Evolutionary conservation across 2,113 vertebrate species (phyloP).

Genomic region (Gnathonemus echidnorhynchus): DNA sequence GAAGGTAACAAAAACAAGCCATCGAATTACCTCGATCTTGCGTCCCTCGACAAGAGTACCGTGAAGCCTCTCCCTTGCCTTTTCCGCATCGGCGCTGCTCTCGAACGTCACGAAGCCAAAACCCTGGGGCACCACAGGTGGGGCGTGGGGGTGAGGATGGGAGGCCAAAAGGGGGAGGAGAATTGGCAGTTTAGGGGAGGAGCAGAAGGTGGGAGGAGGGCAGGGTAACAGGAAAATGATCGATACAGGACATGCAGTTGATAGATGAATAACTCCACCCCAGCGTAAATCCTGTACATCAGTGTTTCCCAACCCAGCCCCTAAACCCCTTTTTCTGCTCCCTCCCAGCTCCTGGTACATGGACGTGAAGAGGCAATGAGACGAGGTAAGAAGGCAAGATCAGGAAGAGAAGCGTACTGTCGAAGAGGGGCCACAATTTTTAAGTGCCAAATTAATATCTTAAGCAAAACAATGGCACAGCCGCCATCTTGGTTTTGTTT

Average conservation of each 20-base stretch:
- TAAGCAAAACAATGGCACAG: background rate
- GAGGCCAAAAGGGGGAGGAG: background rate
- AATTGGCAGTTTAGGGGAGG: background rate
- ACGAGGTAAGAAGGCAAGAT: background rate
- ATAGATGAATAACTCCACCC: background rate
- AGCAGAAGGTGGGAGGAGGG: background rate
- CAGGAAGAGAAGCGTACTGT: background rate
- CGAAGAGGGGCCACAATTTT: too few species aligned
- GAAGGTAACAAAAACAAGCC: background rate
- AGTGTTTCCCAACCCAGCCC: background rate
- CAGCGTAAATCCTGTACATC: background rate
- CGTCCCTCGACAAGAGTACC: constrained; percentile 98
- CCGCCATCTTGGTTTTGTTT: background rate
- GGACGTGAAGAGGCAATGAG: background rate
- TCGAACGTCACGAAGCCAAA: constrained; percentile 99
- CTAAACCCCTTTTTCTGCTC: background rate
- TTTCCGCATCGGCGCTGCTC: constrained; percentile 91
- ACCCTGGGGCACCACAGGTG: constrained; percentile 63
- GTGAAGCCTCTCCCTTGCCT: constrained; percentile 96
- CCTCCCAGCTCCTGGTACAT: background rate
- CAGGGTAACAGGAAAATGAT: background rate
- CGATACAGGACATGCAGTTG: background rate
- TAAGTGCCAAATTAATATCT: background rate
- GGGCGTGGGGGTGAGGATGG: background rate
- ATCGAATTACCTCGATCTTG: constrained; percentile 88